Evolutionary conservation across 2,113 vertebrate species (phyloP).

Genomic region (Cebidichthys violaceus): DNA sequence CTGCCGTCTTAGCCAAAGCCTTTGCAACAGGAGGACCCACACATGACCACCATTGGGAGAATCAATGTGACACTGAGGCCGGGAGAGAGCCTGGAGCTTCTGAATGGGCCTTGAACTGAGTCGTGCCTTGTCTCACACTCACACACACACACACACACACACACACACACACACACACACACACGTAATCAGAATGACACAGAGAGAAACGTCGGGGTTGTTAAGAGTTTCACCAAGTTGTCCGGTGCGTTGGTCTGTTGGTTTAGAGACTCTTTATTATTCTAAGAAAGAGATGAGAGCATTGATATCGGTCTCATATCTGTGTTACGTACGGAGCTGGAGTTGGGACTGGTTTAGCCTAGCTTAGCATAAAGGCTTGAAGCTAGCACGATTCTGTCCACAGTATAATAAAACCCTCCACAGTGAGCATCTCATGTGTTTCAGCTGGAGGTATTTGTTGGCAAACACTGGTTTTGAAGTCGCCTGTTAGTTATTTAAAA

Average conservation of each 20-base stretch:
- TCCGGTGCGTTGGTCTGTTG: slow-evolving; percentile 12
- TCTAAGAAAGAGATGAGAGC: background rate
- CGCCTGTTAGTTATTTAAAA: too few species aligned
- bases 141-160: background rate
- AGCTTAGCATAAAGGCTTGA: background rate
- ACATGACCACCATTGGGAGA: slow-evolving; percentile 70
- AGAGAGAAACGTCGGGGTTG: slow-evolving; percentile 5
- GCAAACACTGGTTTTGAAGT: too few species aligned
- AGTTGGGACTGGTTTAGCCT: background rate
- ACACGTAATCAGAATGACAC: slow-evolving; percentile 27
- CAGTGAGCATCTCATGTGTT: background rate
- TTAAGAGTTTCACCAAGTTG: background rate
- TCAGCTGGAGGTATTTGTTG: too few species aligned
- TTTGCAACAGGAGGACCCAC: slow-evolving; percentile 41
- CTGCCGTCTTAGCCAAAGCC: slow-evolving; percentile 32
- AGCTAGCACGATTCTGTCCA: background rate
- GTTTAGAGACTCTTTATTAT: background rate
- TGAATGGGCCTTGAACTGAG: slow-evolving; percentile 57
- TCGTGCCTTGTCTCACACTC: slow-evolving; percentile 54
- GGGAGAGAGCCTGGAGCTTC: slow-evolving; percentile 64
- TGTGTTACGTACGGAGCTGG: background rate
- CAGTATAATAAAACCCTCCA: background rate
- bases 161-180: slow-evolving; percentile 1
- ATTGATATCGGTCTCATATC: background rate
- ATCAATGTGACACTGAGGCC: slow-evolving; percentile 71